phyloP scores from a whole-genome alignment of 2,888 invertebrate species.

The Gasteruption jaculator region DNA sequence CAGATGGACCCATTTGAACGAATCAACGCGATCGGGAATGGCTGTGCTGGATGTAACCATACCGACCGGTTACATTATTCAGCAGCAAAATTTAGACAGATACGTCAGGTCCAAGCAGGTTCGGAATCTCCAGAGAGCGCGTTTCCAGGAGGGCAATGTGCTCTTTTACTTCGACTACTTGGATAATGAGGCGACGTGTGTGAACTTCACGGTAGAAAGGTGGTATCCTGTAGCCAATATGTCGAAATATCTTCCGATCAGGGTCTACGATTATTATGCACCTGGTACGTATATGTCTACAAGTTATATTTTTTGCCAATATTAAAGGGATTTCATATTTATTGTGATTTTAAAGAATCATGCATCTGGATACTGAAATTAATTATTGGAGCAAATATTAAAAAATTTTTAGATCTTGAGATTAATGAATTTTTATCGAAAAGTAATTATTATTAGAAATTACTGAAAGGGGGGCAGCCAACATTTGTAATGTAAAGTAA shows the following conservation, averaged over 20 bases:
- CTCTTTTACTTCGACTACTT: conserved; percentile 90
- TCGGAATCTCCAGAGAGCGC: conserved; percentile 78
- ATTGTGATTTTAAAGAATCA: background rate
- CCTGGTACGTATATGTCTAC: conserved; percentile 64
- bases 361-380: background rate
- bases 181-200: conserved; percentile 79
- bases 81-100: conserved; percentile 82
- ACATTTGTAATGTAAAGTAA: too few species aligned
- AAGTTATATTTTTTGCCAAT: conserved; percentile 4
- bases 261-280: conserved; percentile 93
- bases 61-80: conserved; percentile 87
- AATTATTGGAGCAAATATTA: too few species aligned
- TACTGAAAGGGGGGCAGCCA: too few species aligned
- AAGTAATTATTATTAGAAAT: too few species aligned
- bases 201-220: conserved; percentile 88
- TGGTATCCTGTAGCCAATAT: conserved; percentile 97
- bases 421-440: too few species aligned
- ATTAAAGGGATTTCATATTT: background rate
- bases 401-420: conserved; percentile 8
- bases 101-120: conserved; percentile 80
- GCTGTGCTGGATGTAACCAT: conserved; percentile 82
- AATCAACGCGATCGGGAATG: conserved; percentile 82
- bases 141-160: conserved; percentile 76
- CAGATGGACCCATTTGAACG: conserved; percentile 75
- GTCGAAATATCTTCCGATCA: conserved; percentile 85